Evolutionary conservation across 2,797 vertebrate genomes (phyloP).

Genomic region (Betta splendens): DNA sequence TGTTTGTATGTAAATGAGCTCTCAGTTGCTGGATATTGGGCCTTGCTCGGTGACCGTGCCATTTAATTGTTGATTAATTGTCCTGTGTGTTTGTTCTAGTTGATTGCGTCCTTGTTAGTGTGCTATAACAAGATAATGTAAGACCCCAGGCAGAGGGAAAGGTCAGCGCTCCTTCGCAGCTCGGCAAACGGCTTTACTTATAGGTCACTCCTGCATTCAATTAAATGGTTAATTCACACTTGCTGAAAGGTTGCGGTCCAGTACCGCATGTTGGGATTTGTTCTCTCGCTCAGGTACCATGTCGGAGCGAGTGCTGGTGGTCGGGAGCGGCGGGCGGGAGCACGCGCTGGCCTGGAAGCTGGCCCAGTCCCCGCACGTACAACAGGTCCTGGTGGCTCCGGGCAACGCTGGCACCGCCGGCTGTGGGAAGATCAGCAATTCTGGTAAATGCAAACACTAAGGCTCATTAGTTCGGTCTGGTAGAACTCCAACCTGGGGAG

Average conservation of each 20-base stretch:
- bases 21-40: conserved; percentile 14
- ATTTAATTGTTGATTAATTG: conserved; percentile 39
- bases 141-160: conserved; percentile 58
- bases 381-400: conserved; percentile 90
- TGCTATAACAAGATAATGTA: conserved; percentile 59
- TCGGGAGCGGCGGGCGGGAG: conserved; percentile 91
- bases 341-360: conserved; percentile 94
- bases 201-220: conserved; percentile 70
- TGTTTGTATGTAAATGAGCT: conserved; percentile 46
- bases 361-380: conserved; percentile 88
- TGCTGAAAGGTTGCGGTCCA: neutral
- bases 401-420: conserved; percentile 92
- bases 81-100: conserved; percentile 53
- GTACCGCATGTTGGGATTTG: too few species aligned
- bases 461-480: neutral
- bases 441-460: conserved; percentile 76
- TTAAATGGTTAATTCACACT: conserved; percentile 42
- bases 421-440: conserved; percentile 89
- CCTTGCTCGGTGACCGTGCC: conserved; percentile 11
- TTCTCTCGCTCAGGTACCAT: conserved; percentile 71
- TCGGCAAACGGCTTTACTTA: conserved; percentile 11
- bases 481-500: neutral
- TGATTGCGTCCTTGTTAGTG: conserved; percentile 48
- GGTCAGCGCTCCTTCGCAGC: conserved; percentile 67
- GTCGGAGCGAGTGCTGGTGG: conserved; percentile 89